phyloP scores from a whole-genome alignment of 2,113 vertebrate species.

The Tetrax tetrax region DNA sequence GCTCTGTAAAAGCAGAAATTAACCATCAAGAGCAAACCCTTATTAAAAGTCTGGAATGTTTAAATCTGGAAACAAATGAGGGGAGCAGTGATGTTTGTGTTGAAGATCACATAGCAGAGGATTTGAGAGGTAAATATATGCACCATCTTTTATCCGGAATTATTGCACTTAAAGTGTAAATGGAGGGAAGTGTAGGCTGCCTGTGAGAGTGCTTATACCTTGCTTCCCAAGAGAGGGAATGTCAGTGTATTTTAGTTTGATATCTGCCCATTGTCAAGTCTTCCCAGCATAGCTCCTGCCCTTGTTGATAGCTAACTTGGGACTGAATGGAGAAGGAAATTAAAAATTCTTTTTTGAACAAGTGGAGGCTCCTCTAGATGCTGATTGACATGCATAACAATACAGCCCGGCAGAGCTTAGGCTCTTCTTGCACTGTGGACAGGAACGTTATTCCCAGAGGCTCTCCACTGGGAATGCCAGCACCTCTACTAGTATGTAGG shows the following conservation, averaged over 20 bases:
- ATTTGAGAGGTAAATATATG: slow-evolving; percentile 62
- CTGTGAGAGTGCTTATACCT: neutral
- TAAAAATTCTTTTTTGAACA: neutral
- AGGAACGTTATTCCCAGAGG: neutral
- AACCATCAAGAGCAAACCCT: slow-evolving; percentile 64
- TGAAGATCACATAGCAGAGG: slow-evolving; percentile 44
- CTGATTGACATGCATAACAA: neutral
- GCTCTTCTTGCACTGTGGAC: neutral
- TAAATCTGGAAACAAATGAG: slow-evolving; percentile 54
- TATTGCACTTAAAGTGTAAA: neutral
- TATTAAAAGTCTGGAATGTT: slow-evolving; percentile 54
- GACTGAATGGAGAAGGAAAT: neutral
- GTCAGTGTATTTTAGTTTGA: neutral
- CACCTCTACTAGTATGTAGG: neutral
- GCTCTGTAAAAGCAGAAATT: slow-evolving; percentile 71
- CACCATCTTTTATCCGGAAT: neutral
- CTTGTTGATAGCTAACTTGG: neutral
- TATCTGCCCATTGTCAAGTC: neutral
- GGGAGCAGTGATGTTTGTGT: slow-evolving; percentile 10
- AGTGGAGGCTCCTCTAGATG: neutral
- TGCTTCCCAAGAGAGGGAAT: neutral
- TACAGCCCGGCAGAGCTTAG: neutral
- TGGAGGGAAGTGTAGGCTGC: neutral
- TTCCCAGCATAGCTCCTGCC: neutral
- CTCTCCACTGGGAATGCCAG: rapidly evolving